Percentiles rank a stretch among this genome's conserved stretches.
These are phyloP conservation scores for Trachurus trachurus DNA, from an alignment of 2,797 vertebrate species.

Conservation along the genomic window DNA sequence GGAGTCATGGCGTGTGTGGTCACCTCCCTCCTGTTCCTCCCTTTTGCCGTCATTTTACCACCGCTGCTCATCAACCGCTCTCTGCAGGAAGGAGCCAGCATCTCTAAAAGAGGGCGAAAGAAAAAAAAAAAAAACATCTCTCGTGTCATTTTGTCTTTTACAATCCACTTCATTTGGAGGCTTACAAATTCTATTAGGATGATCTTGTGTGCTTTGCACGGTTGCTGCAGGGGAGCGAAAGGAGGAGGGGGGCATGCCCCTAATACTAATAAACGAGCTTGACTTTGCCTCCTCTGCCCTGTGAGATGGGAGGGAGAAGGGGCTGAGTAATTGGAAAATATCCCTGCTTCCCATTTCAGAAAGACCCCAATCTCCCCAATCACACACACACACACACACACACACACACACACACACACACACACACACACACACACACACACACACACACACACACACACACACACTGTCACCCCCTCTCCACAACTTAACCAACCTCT, in stretches of 20 bases:
- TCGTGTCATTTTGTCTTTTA: slow-evolving; percentile 65
- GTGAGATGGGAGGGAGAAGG: slow-evolving; percentile 69
- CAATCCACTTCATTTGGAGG: slow-evolving; percentile 72
- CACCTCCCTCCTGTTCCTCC: slow-evolving; percentile 25
- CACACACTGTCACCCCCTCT: neutral
- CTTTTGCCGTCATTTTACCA: slow-evolving; percentile 41
- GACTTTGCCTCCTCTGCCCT: slow-evolving; percentile 77
- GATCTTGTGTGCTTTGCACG: slow-evolving; percentile 54
- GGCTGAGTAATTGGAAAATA: slow-evolving; percentile 86
- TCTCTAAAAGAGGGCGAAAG: neutral
- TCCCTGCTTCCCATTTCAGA: slow-evolving; percentile 71
- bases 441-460: slow-evolving; percentile 3
- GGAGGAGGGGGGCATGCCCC: slow-evolving; percentile 52
- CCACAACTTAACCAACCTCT: slow-evolving; percentile 19
- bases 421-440: no score
- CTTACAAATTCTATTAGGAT: slow-evolving; percentile 73
- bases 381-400: neutral
- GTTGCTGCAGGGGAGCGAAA: slow-evolving; percentile 52
- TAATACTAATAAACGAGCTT: slow-evolving; percentile 82
- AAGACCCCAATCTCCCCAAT: slow-evolving; percentile 17
- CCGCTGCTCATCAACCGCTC: slow-evolving; percentile 15
- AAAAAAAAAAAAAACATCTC: slow-evolving; percentile 24
- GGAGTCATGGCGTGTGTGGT: slow-evolving; percentile 38
- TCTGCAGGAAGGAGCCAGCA: slow-evolving; percentile 17
- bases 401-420: no score